Conservation (phyloP, 2,113 vertebrate species). For the Phaethon lepturus region DNA sequence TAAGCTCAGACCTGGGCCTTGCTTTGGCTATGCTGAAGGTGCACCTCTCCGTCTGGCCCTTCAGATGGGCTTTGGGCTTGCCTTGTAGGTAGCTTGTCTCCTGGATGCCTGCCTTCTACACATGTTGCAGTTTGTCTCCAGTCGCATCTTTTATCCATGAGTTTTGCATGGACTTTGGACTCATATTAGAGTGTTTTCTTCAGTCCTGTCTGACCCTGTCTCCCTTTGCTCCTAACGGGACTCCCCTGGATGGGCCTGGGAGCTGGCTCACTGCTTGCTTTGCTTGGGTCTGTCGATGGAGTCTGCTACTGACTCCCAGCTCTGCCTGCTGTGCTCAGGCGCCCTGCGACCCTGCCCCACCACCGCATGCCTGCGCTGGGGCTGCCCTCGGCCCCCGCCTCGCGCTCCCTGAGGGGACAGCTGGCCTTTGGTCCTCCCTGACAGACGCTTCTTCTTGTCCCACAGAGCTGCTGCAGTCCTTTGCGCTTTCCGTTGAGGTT, state of each 20-base stretch:
- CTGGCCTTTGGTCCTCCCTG: background rate
- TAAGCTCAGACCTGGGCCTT: background rate
- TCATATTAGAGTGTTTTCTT: fast-evolving
- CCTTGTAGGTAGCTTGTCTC: background rate
- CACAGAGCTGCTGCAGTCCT: background rate
- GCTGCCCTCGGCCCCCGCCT: background rate
- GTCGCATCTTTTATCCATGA: background rate
- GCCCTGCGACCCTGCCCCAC: background rate
- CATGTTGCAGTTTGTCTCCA: background rate
- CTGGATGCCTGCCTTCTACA: fast-evolving
- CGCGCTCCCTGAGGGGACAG: background rate
- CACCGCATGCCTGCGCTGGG: fast-evolving
- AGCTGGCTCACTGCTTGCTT: background rate
- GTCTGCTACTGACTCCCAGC: background rate
- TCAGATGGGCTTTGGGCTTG: background rate
- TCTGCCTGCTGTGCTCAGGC: background rate
- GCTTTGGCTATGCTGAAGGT: background rate
- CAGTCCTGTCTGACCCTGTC: background rate
- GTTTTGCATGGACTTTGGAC: background rate
- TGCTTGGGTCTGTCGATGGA: background rate
- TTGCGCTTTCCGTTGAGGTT: fast-evolving
- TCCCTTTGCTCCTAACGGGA: background rate
- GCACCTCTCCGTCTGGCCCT: fast-evolving
- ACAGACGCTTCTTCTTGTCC: background rate
- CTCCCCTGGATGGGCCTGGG: too few species aligned